Evolutionary conservation across 2,113 vertebrate genomes (phyloP).

Genomic region (Podocnemis expansa): DNA sequence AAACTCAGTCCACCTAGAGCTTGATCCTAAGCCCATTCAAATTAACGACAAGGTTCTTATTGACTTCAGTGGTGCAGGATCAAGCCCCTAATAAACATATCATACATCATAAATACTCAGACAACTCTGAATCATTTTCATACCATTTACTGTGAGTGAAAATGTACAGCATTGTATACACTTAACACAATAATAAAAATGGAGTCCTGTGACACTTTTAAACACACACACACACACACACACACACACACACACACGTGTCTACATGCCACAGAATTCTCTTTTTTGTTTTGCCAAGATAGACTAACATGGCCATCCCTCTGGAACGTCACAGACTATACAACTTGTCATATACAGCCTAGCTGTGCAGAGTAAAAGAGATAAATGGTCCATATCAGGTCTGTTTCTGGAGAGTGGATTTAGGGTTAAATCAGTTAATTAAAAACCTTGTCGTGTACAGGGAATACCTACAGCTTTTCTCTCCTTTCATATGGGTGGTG

Average conservation of each 20-base stretch:
- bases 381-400: rapidly evolving
- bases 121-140: not conserved
- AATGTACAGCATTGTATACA: rapidly evolving
- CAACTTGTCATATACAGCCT: rapidly evolving
- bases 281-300: too few species aligned
- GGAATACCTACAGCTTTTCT: too few species aligned
- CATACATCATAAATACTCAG: not conserved
- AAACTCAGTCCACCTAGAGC: not conserved
- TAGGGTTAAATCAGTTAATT: not conserved
- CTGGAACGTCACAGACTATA: not conserved
- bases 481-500: too few species aligned
- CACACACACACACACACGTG: too few species aligned
- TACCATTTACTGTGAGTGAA: not conserved
- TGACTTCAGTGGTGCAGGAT: not conserved
- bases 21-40: not conserved
- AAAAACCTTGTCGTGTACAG: not conserved
- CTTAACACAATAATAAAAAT: too few species aligned
- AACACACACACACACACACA: too few species aligned
- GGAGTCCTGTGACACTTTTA: too few species aligned
- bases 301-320: too few species aligned
- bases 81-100: not conserved
- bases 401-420: rapidly evolving
- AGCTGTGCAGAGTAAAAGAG: rapidly evolving
- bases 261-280: too few species aligned
- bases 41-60: rapidly evolving